Conservation (phyloP, 1,140 invertebrate genomes). For the Aradophagus sp. region DNA sequence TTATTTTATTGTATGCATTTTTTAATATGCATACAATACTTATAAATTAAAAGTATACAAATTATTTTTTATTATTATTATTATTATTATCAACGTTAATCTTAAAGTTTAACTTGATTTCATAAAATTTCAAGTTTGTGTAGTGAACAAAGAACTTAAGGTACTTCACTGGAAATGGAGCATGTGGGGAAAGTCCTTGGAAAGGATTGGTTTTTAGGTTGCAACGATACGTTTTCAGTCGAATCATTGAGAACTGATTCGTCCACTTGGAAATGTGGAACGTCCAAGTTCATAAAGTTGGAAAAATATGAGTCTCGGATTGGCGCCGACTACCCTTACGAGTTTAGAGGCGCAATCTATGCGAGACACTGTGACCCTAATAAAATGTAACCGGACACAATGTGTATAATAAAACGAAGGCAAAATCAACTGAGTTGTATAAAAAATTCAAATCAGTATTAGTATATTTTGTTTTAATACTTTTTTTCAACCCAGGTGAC, state of each 20-base stretch:
- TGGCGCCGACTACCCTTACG: conserved; percentile 52
- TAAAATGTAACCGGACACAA: conserved; percentile 53
- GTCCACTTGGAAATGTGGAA: conserved; percentile 13
- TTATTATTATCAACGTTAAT: too few relatives aligned
- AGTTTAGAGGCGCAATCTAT: conserved; percentile 9
- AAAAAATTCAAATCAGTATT: too few relatives aligned
- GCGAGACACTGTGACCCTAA: conserved; percentile 45
- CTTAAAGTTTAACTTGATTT: too few relatives aligned
- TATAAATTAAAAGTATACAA: too few relatives aligned
- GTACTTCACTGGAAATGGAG: too few relatives aligned
- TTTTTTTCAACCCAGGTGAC: too few relatives aligned
- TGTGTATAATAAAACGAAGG: conserved; percentile 21
- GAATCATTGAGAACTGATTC: conserved; percentile 17
- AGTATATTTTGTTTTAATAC: too few relatives aligned
- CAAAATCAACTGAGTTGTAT: not conserved
- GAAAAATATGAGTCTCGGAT: conserved; percentile 40
- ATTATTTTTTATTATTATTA: too few relatives aligned
- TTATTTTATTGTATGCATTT: too few relatives aligned
- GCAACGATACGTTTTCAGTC: conserved; percentile 4
- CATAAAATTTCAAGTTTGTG: too few relatives aligned
- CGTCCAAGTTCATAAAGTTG: conserved; percentile 26
- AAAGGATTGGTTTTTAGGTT: conserved; percentile 12
- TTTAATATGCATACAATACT: too few relatives aligned
- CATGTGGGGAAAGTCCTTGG: conserved; percentile 15
- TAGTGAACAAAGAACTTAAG: too few relatives aligned